Evolutionary conservation across 2,888 invertebrate genomes (phyloP).

Genomic region (Odontothrips loti): DNA sequence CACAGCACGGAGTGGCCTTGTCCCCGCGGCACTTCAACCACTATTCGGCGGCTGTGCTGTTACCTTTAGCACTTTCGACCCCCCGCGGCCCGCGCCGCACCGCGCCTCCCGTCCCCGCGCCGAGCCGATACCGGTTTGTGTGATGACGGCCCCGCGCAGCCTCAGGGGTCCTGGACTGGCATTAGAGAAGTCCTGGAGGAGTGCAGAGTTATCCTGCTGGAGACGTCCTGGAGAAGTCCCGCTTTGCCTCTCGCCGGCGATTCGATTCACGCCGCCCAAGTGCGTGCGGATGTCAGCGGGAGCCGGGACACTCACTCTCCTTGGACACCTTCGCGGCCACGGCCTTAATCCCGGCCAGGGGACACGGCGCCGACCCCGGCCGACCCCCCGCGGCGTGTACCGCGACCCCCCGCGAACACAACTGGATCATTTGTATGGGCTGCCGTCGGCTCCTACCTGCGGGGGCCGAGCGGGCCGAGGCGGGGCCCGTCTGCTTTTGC

Average conservation of each 20-base stretch:
- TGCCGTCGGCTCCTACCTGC: too few species aligned
- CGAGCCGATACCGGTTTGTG: not conserved
- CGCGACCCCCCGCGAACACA: not conserved
- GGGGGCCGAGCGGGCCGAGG: too few species aligned
- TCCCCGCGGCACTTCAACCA: not conserved
- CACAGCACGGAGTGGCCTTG: not conserved
- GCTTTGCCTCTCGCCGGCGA: not conserved
- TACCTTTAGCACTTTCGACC: not conserved
- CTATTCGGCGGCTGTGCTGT: not conserved
- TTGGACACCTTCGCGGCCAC: not conserved
- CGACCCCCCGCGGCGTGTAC: not conserved
- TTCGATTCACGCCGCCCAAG: not conserved
- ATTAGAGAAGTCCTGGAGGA: not conserved
- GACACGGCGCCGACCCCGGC: not conserved
- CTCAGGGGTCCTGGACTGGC: not conserved
- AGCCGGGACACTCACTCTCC: not conserved
- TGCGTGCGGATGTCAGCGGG: not conserved
- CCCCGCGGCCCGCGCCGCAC: not conserved
- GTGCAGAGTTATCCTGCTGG: not conserved
- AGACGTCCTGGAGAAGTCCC: not conserved
- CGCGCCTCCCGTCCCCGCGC: not conserved
- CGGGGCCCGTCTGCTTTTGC: too few species aligned
- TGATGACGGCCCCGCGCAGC: not conserved
- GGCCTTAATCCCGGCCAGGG: not conserved
- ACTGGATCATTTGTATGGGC: not conserved